phyloP scores from a whole-genome alignment of 2,113 vertebrate species.

The Limanda limanda region DNA sequence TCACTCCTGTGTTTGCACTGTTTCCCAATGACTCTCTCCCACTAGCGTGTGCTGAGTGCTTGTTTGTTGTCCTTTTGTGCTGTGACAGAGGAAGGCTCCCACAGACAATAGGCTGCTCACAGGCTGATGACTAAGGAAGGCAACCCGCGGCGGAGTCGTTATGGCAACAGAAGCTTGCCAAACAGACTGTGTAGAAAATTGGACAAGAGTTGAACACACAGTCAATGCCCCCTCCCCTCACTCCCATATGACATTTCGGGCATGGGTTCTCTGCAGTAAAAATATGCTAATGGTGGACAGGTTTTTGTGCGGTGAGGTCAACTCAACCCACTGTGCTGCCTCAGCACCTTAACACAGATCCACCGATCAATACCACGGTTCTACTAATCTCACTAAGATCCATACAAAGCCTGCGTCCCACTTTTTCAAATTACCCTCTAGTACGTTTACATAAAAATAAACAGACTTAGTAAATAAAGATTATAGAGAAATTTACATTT shows the following conservation, averaged over 20 bases:
- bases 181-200: conserved; percentile 75
- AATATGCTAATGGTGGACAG: conserved; percentile 31
- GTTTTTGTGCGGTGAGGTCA: conserved; percentile 26
- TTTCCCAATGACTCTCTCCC: conserved; percentile 8
- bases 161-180: conserved; percentile 80
- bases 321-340: background rate
- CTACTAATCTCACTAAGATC: conserved; percentile 1
- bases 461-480: background rate
- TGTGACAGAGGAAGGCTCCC: conserved; percentile 66
- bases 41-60: conserved; percentile 18
- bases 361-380: conserved; percentile 14
- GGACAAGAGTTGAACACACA: conserved; percentile 74
- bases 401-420: background rate
- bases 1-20: conserved; percentile 1
- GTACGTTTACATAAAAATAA: background rate
- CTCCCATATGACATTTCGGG: conserved; percentile 76
- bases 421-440: background rate
- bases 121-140: conserved; percentile 79
- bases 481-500: conserved; percentile 27
- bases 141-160: conserved; percentile 77
- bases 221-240: conserved; percentile 62
- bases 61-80: conserved; percentile 55
- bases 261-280: conserved; percentile 51
- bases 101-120: conserved; percentile 69
- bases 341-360: conserved; percentile 14